A percentile compares a stretch with the other conserved stretches of the same genome.
Evolutionary conservation across 2,797 vertebrate genomes (phyloP).

Genomic region (Sandelia bainsii): DNA sequence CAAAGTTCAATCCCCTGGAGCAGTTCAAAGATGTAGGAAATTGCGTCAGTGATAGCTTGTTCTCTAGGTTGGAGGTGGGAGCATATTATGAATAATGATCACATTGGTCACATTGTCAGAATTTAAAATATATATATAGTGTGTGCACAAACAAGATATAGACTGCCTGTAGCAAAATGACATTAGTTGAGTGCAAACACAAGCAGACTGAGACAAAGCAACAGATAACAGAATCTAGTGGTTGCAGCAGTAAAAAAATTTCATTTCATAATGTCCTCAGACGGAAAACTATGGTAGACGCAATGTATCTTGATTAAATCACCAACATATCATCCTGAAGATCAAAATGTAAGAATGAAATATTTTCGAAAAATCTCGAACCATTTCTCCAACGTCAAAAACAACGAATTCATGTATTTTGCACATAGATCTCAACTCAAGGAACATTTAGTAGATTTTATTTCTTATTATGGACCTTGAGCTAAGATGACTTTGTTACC

Average conservation of each 20-base stretch:
- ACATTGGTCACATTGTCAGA: slow-evolving; percentile 70
- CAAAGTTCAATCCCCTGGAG: slow-evolving; percentile 58
- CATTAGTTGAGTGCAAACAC: slow-evolving; percentile 29
- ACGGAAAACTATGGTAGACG: slow-evolving; percentile 13
- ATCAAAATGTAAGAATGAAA: background rate
- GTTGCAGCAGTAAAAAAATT: slow-evolving; percentile 28
- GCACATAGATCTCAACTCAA: no score
- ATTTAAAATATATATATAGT: slow-evolving; percentile 74
- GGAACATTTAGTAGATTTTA: no score
- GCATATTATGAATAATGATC: slow-evolving; percentile 76
- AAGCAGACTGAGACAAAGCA: slow-evolving; percentile 28
- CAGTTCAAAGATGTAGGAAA: slow-evolving; percentile 64
- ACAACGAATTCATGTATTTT: no score
- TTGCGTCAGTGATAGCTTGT: slow-evolving; percentile 71
- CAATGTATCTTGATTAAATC: slow-evolving; percentile 30
- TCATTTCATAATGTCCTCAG: background rate
- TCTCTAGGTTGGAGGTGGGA: slow-evolving; percentile 58
- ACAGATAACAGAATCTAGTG: slow-evolving; percentile 19
- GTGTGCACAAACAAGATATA: slow-evolving; percentile 48
- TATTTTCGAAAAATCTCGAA: background rate
- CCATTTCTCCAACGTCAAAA: no score
- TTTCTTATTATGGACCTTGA: no score
- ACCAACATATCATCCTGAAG: slow-evolving; percentile 1
- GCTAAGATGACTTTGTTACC: no score
- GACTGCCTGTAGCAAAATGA: slow-evolving; percentile 64